phyloP scores from a whole-genome alignment of 2,888 invertebrate genomes.

The Sinhomidia bicolor region DNA sequence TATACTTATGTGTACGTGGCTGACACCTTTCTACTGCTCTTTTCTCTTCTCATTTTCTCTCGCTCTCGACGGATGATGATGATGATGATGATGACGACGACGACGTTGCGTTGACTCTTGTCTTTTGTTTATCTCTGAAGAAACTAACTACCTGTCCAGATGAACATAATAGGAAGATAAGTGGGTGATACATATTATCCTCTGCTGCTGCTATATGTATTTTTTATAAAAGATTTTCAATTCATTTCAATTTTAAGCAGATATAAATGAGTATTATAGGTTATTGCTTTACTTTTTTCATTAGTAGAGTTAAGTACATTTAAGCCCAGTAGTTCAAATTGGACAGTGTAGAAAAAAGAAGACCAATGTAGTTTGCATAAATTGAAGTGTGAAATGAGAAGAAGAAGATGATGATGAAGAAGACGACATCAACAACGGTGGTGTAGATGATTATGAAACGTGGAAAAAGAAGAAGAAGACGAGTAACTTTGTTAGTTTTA shows the following conservation, averaged over 20 bases:
- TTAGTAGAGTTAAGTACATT: neutral
- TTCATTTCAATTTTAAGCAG: conserved; percentile 5
- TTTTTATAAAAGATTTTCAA: neutral
- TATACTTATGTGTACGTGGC: neutral
- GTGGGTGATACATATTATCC: conserved; percentile 37
- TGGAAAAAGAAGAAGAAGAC: conserved; percentile 17
- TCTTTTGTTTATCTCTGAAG: conserved; percentile 63
- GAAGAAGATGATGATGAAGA: conserved; percentile 22
- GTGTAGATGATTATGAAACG: conserved; percentile 7
- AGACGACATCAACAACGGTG: neutral
- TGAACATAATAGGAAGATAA: conserved; percentile 61
- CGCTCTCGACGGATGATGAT: neutral
- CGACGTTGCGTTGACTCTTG: no score
- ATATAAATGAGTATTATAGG: neutral
- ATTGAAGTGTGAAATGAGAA: conserved; percentile 24
- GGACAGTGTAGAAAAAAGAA: neutral
- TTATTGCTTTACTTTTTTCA: conserved; percentile 23
- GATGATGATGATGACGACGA: neutral
- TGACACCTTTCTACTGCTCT: conserved; percentile 43
- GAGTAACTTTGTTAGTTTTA: conserved; percentile 41
- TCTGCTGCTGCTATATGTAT: neutral
- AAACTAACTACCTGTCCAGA: conserved; percentile 66
- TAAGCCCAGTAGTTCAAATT: conserved; percentile 25
- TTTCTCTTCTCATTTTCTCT: conserved; percentile 15
- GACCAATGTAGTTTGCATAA: conserved; percentile 37